Conservation (phyloP, 1,140 invertebrate genomes). For the Eufriesea mexicana region DNA sequence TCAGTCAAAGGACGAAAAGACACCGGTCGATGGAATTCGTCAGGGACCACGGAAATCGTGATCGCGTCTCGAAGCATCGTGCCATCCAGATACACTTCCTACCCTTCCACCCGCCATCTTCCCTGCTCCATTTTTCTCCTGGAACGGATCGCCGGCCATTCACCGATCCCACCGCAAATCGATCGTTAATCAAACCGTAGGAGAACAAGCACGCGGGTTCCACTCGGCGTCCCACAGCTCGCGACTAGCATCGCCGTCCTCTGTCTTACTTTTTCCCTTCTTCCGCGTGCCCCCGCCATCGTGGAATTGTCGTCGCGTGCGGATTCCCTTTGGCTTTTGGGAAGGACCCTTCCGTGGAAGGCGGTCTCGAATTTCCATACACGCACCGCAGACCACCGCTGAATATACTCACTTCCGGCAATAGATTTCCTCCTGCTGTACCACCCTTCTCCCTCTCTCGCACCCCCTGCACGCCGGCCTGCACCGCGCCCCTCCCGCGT, state of each 20-base stretch:
- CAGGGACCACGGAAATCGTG: too few relatives aligned
- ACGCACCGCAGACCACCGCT: slow-evolving; percentile 70
- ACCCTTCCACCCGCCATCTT: neutral
- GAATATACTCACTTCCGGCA: slow-evolving; percentile 82
- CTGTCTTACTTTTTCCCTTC: slow-evolving; percentile 17
- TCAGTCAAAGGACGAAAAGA: too few relatives aligned
- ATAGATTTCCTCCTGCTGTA: slow-evolving; percentile 78
- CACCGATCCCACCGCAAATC: slow-evolving; percentile 28
- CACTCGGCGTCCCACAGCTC: slow-evolving; percentile 30
- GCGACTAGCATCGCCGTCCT: neutral
- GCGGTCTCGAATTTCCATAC: slow-evolving; percentile 79
- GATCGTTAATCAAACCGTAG: slow-evolving; percentile 51
- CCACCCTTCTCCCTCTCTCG: slow-evolving; percentile 14
- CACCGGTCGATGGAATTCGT: too few relatives aligned
- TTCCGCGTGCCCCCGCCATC: neutral
- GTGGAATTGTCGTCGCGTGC: slow-evolving; percentile 69
- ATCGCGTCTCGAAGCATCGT: too few relatives aligned
- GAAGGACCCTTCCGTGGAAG: slow-evolving; percentile 66
- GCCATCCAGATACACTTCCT: slow-evolving; percentile 1
- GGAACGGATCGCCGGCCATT: slow-evolving; percentile 18
- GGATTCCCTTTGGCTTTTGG: slow-evolving; percentile 63
- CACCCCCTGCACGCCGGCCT: slow-evolving; percentile 36
- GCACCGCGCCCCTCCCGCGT: slow-evolving; percentile 21
- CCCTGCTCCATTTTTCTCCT: neutral
- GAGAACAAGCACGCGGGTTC: neutral